phyloP scores from a whole-genome alignment of 1,140 invertebrate species.

The Asobara japonica region DNA sequence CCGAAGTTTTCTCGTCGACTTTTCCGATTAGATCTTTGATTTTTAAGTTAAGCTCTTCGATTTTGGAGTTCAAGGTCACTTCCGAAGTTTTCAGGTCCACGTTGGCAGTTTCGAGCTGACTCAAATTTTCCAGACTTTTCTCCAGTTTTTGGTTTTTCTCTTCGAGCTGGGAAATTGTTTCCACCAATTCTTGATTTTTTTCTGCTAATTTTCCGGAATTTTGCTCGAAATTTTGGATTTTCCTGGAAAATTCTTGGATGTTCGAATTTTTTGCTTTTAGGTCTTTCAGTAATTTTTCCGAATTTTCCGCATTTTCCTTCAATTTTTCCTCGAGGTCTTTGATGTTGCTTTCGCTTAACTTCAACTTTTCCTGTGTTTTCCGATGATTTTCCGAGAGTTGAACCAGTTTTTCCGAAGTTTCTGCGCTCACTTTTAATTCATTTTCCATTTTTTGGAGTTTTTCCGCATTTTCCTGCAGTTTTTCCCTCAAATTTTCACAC shows the following conservation, averaged over 20 bases:
- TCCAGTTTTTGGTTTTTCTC: conserved; percentile 55
- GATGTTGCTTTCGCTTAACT: background rate
- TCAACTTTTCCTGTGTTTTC: background rate
- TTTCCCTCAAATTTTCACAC: background rate
- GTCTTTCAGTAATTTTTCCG: background rate
- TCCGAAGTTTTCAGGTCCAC: conserved; percentile 38
- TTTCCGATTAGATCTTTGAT: conserved; percentile 54
- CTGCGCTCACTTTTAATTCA: background rate
- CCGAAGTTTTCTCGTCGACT: conserved; percentile 53
- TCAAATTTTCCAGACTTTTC: conserved; percentile 45
- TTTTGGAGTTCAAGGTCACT: conserved; percentile 36
- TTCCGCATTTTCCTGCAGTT: background rate
- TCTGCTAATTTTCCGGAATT: conserved; percentile 61
- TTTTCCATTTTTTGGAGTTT: background rate
- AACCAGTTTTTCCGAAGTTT: background rate
- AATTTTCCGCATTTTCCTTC: conserved; percentile 5
- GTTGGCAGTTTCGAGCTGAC: conserved; percentile 37
- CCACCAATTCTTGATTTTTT: conserved; percentile 56
- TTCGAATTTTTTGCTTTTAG: conserved; percentile 1
- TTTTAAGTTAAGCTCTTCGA: conserved; percentile 44
- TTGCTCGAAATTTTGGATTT: conserved; percentile 56
- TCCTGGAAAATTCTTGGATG: conserved; percentile 27
- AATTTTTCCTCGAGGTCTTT: background rate
- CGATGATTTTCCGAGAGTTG: background rate
- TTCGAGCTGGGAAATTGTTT: conserved; percentile 62